Percentiles rank a stretch among this genome's conserved stretches.
Evolutionary conservation across 1,140 invertebrate genomes (phyloP).

Genomic region (Gryon sp.): DNA sequence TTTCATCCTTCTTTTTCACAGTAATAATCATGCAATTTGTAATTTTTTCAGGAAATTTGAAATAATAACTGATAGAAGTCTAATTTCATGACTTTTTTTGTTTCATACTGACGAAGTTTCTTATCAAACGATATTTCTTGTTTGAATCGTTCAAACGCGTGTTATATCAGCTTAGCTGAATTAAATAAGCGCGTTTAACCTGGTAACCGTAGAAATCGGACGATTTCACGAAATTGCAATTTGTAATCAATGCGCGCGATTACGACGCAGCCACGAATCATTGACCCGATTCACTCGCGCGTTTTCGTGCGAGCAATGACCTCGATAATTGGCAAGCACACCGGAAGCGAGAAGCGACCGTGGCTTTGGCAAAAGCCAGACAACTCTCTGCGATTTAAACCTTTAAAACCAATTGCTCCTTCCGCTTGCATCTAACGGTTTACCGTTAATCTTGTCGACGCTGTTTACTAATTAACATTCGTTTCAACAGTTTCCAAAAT

Average conservation of each 20-base stretch:
- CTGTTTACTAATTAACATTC: constrained; percentile 14
- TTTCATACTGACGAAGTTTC: not conserved
- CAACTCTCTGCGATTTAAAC: constrained; percentile 9
- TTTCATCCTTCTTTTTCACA: no score
- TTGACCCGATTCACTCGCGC: constrained; percentile 57
- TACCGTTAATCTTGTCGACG: constrained; percentile 53
- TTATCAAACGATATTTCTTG: constrained; percentile 10
- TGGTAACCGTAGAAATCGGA: constrained; percentile 48
- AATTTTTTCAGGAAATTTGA: no score
- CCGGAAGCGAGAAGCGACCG: constrained; percentile 48
- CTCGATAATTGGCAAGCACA: constrained; percentile 47
- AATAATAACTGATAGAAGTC: no score
- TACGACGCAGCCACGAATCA: constrained; percentile 46
- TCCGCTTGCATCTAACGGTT: constrained; percentile 33
- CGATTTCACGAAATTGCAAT: constrained; percentile 56
- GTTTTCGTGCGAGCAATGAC: constrained; percentile 56
- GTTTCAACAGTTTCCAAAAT: constrained; percentile 4
- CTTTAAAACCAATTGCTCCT: constrained; percentile 27
- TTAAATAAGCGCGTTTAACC: constrained; percentile 55
- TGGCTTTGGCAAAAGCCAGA: constrained; percentile 18
- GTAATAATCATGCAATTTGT: no score
- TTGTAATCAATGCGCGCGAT: constrained; percentile 56
- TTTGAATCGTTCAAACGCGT: constrained; percentile 6
- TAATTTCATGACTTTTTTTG: no score
- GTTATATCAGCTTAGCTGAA: constrained; percentile 48